A percentile compares a stretch with the other conserved stretches of the same genome.
These are phyloP conservation scores for Lutjanus argentimaculatus DNA, from an alignment of 2,797 vertebrate species.

Conservation along the genomic window DNA sequence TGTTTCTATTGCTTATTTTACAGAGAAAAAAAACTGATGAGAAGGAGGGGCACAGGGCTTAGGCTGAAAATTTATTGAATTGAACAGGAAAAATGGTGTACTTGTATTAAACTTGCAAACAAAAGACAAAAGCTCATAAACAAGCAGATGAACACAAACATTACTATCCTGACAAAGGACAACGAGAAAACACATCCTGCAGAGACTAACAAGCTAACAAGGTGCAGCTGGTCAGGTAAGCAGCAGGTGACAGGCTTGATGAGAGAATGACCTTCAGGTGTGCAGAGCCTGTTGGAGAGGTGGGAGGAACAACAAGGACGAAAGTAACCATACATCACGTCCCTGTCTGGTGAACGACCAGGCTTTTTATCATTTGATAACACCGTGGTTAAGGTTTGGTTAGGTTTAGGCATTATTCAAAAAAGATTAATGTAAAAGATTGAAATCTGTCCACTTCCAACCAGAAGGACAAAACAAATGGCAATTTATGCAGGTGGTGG, in stretches of 20 bases:
- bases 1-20: neutral
- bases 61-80: neutral
- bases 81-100: neutral
- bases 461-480: too few species aligned
- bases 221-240: constrained; percentile 9
- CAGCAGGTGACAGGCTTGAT: constrained; percentile 7
- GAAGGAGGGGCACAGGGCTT: neutral
- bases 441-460: too few species aligned
- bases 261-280: constrained; percentile 3
- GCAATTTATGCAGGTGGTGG: too few species aligned
- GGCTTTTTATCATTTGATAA: too few species aligned
- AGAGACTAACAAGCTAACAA: constrained; percentile 1
- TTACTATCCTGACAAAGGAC: neutral
- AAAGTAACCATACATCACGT: too few species aligned
- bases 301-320: neutral
- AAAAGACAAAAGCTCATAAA: neutral
- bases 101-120: neutral
- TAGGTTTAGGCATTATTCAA: neutral
- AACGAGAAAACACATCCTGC: neutral
- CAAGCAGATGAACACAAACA: neutral
- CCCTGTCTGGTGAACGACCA: too few species aligned
- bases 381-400: too few species aligned
- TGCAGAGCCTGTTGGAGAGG: neutral
- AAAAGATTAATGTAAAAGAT: neutral
- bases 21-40: neutral